Percentiles rank a stretch among this genome's conserved stretches.
phyloP scores from a whole-genome alignment of 2,113 vertebrate species.

The Callithrix jacchus region DNA sequence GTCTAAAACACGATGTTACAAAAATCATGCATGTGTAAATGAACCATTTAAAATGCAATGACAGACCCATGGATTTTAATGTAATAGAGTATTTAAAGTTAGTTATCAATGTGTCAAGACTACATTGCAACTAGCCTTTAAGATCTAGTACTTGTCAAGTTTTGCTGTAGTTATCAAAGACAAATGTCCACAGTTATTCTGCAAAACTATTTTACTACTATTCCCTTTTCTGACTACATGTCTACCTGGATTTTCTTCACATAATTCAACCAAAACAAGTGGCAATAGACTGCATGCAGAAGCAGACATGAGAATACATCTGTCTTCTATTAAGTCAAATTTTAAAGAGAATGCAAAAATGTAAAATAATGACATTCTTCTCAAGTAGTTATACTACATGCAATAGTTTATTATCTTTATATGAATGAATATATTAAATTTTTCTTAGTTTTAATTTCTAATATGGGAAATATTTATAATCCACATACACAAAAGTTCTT shows the following conservation, averaged over 20 bases:
- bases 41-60: not conserved
- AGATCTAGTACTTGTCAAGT: not conserved
- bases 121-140: not conserved
- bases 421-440: not conserved
- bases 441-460: not conserved
- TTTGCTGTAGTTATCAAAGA: not conserved
- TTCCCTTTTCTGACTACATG: not conserved
- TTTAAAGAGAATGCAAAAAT: not conserved
- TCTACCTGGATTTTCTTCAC: not conserved
- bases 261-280: not conserved
- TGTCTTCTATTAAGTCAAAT: not conserved
- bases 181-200: not conserved
- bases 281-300: not conserved
- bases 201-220: not conserved
- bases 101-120: not conserved
- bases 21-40: not conserved
- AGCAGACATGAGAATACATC: not conserved
- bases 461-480: not conserved
- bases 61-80: not conserved
- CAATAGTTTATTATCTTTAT: not conserved
- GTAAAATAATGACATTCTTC: not conserved
- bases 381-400: not conserved
- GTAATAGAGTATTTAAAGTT: not conserved
- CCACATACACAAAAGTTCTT: not conserved
- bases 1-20: not conserved